Evolutionary conservation across 2,888 invertebrate species (phyloP).

Genomic region (Drosophila neutralis): DNA sequence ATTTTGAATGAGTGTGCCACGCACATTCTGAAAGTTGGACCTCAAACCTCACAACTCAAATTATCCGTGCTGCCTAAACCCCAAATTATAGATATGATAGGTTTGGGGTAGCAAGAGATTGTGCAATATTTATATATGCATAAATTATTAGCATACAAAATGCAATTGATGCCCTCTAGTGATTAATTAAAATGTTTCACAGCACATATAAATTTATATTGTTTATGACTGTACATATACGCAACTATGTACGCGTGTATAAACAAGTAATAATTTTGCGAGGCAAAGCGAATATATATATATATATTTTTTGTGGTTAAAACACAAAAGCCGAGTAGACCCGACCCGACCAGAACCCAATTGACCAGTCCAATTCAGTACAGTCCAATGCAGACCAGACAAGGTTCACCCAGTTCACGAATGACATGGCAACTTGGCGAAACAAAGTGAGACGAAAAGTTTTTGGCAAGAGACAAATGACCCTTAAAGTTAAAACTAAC

Average conservation of each 20-base stretch:
- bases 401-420: slow-evolving; percentile 33
- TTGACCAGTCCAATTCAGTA: not conserved
- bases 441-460: slow-evolving; percentile 73
- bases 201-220: slow-evolving; percentile 74
- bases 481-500: slow-evolving; percentile 75
- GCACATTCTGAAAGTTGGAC: slow-evolving; percentile 2
- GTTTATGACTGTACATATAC: slow-evolving; percentile 65
- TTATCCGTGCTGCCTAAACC: slow-evolving; percentile 35
- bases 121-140: slow-evolving; percentile 78
- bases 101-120: slow-evolving; percentile 35
- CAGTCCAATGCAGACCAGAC: slow-evolving; percentile 4
- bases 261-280: slow-evolving; percentile 39
- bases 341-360: not conserved
- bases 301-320: slow-evolving; percentile 44
- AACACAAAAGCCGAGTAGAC: not conserved
- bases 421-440: slow-evolving; percentile 73
- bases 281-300: slow-evolving; percentile 13
- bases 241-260: not conserved
- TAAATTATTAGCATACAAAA: slow-evolving; percentile 90
- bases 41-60: not conserved
- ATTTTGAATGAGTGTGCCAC: slow-evolving; percentile 59
- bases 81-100: slow-evolving; percentile 56
- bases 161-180: slow-evolving; percentile 87
- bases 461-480: slow-evolving; percentile 79
- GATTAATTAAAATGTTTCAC: slow-evolving; percentile 82